Evolutionary conservation across 1,140 invertebrate genomes (phyloP).

Genomic region (Drosophila varians): DNA sequence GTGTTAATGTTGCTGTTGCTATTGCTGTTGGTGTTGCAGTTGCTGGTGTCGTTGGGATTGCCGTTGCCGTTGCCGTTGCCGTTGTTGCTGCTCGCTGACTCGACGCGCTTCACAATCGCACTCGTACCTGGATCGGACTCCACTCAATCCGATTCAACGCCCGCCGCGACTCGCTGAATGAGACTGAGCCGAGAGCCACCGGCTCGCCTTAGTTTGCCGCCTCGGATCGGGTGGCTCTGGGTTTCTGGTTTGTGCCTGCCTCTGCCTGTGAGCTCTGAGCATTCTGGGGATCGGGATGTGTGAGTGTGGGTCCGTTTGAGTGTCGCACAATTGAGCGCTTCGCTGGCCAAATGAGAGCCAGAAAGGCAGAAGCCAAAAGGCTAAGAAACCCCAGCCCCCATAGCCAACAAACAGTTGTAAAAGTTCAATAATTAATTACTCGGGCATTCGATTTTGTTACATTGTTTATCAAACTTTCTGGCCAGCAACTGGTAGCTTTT

Average conservation of each 20-base stretch:
- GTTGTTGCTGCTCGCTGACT: constrained; percentile 43
- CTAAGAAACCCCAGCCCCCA: constrained; percentile 7
- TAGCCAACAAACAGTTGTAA: constrained; percentile 55
- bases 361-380: background rate
- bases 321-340: constrained; percentile 61
- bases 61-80: constrained; percentile 9
- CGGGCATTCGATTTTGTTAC: constrained; percentile 57
- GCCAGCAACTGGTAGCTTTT: constrained; percentile 24
- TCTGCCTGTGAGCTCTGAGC: constrained; percentile 34
- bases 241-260: constrained; percentile 13
- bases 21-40: constrained; percentile 22
- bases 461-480: constrained; percentile 51
- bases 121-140: constrained; percentile 19
- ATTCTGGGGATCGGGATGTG: constrained; percentile 23
- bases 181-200: constrained; percentile 48
- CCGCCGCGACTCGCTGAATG: constrained; percentile 52
- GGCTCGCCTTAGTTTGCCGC: constrained; percentile 41
- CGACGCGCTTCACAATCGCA: constrained; percentile 45
- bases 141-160: constrained; percentile 70
- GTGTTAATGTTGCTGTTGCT: constrained; percentile 22
- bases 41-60: constrained; percentile 25
- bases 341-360: constrained; percentile 11
- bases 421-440: constrained; percentile 78
- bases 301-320: constrained; percentile 11
- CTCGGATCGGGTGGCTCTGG: constrained; percentile 33